These are phyloP conservation scores for Distichodus sexfasciatus DNA, from an alignment of 2,797 vertebrate species.

Conservation along the genomic window DNA sequence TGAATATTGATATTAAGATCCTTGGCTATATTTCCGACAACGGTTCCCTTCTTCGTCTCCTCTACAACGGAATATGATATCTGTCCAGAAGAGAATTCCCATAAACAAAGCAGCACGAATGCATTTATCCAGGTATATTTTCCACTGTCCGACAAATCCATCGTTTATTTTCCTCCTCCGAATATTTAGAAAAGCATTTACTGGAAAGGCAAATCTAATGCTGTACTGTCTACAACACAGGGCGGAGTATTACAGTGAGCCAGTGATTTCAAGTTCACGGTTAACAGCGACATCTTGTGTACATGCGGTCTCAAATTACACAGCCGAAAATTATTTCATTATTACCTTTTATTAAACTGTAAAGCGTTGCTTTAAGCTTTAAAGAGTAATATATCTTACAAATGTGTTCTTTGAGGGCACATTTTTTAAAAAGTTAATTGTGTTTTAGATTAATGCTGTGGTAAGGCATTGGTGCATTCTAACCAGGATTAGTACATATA, in stretches of 20 bases:
- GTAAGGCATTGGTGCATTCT: constrained; percentile 49
- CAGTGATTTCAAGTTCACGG: constrained; percentile 24
- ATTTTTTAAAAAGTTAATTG: constrained; percentile 31
- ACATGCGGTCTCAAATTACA: neutral
- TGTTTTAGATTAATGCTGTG: constrained; percentile 35
- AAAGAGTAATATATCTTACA: no score
- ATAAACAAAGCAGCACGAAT: constrained; percentile 16
- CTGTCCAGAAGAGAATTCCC: constrained; percentile 27
- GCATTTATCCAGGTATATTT: neutral
- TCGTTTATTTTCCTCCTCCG: neutral
- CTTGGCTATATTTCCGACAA: constrained; percentile 59
- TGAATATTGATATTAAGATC: constrained; percentile 50
- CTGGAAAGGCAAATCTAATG: neutral
- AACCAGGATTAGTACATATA: constrained; percentile 57
- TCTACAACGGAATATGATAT: constrained; percentile 46
- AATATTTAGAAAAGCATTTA: neutral
- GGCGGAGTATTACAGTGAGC: neutral
- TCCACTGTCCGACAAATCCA: neutral
- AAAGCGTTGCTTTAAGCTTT: constrained; percentile 9
- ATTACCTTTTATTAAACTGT: constrained; percentile 41
- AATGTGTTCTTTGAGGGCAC: constrained; percentile 27
- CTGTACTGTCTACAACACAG: neutral
- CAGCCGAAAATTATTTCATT: constrained; percentile 20
- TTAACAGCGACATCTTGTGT: constrained; percentile 46
- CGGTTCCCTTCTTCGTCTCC: constrained; percentile 52